phyloP scores from a whole-genome alignment of 1,140 invertebrate genomes.

The Sitobion miscanthi region DNA sequence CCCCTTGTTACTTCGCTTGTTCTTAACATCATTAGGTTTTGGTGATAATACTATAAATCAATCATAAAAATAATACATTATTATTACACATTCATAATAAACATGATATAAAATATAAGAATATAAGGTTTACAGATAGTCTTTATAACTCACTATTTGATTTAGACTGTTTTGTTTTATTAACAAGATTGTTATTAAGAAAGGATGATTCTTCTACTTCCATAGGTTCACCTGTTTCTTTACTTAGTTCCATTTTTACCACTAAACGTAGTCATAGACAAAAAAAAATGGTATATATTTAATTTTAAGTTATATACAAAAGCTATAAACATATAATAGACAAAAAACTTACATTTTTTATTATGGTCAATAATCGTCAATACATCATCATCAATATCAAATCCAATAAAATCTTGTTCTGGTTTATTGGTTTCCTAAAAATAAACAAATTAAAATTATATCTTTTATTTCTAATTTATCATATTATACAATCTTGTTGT shows the following conservation, averaged over 20 bases:
- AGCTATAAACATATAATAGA: not conserved
- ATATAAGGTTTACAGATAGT: not conserved
- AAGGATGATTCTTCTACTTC: not conserved
- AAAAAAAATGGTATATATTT: not conserved
- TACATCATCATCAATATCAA: constrained; percentile 9
- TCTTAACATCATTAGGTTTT: not conserved
- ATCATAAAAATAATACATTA: not conserved
- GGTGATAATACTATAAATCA: not conserved
- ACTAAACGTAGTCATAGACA: not conserved
- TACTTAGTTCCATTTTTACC: constrained; percentile 10
- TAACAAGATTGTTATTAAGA: constrained; percentile 19
- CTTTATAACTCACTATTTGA: constrained; percentile 4
- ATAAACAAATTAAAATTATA: not conserved
- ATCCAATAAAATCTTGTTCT: not conserved
- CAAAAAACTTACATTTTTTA: constrained; percentile 18
- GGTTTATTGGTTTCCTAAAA: not conserved
- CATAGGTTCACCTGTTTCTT: not conserved
- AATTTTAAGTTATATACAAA: not conserved
- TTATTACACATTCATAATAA: not conserved
- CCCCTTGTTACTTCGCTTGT: not conserved
- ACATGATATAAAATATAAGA: not conserved
- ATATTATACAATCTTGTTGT: not conserved
- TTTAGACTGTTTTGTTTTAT: constrained; percentile 1
- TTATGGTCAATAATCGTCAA: not conserved
- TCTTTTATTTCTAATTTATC: not conserved